These are phyloP conservation scores for Trichopoda pennipes DNA, from an alignment of 2,888 invertebrate species.

Conservation along the genomic window DNA sequence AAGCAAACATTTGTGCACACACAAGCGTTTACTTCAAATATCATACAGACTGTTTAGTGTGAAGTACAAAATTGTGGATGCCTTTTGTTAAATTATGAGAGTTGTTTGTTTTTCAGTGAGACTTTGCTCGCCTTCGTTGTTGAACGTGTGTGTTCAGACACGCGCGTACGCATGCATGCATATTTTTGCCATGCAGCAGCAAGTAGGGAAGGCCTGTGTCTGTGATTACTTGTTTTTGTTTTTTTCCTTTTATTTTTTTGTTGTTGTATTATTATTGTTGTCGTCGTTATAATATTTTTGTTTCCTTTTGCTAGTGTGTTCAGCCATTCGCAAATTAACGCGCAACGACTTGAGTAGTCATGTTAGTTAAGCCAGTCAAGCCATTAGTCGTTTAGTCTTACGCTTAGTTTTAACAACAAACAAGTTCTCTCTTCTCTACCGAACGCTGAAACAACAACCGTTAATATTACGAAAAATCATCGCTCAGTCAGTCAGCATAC, in stretches of 20 bases:
- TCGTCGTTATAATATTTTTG: conserved; percentile 51
- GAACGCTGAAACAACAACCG: conserved; percentile 46
- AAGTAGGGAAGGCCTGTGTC: conserved; percentile 61
- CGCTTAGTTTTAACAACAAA: conserved; percentile 62
- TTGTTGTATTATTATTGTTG: conserved; percentile 46
- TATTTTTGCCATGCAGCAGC: conserved; percentile 61
- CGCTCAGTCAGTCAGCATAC: conserved; percentile 16
- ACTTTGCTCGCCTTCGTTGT: conserved; percentile 64
- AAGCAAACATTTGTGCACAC: conserved; percentile 8
- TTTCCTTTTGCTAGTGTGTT: conserved; percentile 60
- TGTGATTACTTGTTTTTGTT: conserved; percentile 57
- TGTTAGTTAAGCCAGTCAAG: conserved; percentile 61
- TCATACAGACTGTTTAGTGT: neutral
- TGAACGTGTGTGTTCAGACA: conserved; percentile 65
- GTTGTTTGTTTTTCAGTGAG: conserved; percentile 64
- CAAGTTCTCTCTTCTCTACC: conserved; percentile 45
- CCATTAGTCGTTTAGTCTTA: conserved; percentile 62
- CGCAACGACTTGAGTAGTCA: conserved; percentile 65
- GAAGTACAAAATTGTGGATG: conserved; percentile 32
- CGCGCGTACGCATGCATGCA: conserved; percentile 66
- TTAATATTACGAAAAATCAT: conserved; percentile 47
- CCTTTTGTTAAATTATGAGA: conserved; percentile 60
- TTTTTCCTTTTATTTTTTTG: no score
- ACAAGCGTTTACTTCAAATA: conserved; percentile 6
- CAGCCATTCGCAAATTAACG: conserved; percentile 63